Base-by-base conservation (phyloP, 2,797 vertebrate species). In the Scyliorhinus canicula region DNA sequence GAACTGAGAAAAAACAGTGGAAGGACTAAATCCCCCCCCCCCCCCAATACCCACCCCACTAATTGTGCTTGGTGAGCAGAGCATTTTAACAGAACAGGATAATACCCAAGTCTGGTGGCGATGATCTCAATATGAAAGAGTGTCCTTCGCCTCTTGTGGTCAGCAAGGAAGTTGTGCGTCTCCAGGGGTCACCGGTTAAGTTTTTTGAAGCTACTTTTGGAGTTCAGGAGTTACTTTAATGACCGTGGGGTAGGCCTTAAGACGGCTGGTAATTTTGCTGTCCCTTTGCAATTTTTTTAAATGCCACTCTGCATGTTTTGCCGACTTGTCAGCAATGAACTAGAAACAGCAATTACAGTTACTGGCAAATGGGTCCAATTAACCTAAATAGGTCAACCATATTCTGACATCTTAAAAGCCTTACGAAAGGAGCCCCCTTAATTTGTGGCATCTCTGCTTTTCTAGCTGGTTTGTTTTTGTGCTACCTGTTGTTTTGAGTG, bases 391-490 rank as follows among this genome's bases (percentile, higher is more conserved):
- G 77, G 19, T 82, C 77, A 82, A 40, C 40, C 19, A 82, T 24
- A 47, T 82, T 82, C 47, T 85, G 82, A 85, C 77, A 82, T 82
- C 50, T 52, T 86, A 86, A 86, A 86, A 86, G 84, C 50, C 84
- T 86, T 31, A 14, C 12, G 9, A 31, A 47, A 28, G 28, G 14
- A 55, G 85, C 52, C n/a, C 85, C 52, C 28, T 74, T 79, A 86
- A 57, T 50, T 31, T 19, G 28, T 88, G 84, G 50, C 31, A 55
- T 50, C 26, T 52, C 47, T 85, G 26, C 8, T 50, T 82, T 82
- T 44, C 40, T 1, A 82, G n/a, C 19, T 44, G n/a, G n/a, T 44
- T 44, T 82, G n/a, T 47, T 24, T 82, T 8, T 82, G 24, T 47
- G 16, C 40, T 79, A n/a, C 77, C 5, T 7, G 40, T 82, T 47